Evolutionary conservation across 92 coral and sea anemone species (phyloP), one percentile per base, ranked within the genome.

Genomic region (Hydrozoanthus gracilis): DNA sequence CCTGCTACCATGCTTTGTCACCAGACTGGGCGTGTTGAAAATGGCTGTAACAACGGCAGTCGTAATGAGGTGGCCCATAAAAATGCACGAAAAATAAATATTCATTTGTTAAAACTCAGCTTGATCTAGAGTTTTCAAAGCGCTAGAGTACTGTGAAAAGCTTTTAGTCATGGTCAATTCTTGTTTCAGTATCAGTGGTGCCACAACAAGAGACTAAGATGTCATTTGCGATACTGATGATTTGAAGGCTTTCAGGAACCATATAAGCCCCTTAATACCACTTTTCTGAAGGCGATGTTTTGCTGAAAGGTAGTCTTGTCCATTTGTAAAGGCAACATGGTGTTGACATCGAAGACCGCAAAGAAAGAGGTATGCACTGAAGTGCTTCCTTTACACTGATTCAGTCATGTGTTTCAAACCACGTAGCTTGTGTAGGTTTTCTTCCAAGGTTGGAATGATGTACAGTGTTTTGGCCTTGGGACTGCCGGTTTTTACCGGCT

Each of bases 1-100:
- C 68, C 92, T 82, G 60, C 80, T 58, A 56, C 11, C 77, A 87
- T 73, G 75, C 69, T 54, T 90, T 82, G 77, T 90, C 88, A 11
- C 69, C 60, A 86, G 88, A 49, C 62, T 77, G 44, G 93, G 88
- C 77, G 77, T 64, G 76, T 77, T 70, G 50, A 73, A 73, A 5
- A 89, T 51, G 18, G 91, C 87, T 55, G 48, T 54, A 50, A 78
- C 82, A 10, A 76, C 87, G 35, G 76, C 77, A 10, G 88, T 88
- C 51, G 91, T 91, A 44, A 84, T 83, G 62, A 88, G 65, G 51
- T 88, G 93, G 77, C 91, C 88, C 88, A 90, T 91, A 77, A 88
- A 88, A 73, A 69, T 58, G 45, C 16, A 18, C 50, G 73, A 11
- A 46, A 66, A 44, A 72, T 79, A 55, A 89, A 89, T 70, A 79